A percentile compares a stretch with the other conserved stretches of the same genome.
Conservation (phyloP, 2,888 invertebrate species). For the Lissonota sp. region DNA sequence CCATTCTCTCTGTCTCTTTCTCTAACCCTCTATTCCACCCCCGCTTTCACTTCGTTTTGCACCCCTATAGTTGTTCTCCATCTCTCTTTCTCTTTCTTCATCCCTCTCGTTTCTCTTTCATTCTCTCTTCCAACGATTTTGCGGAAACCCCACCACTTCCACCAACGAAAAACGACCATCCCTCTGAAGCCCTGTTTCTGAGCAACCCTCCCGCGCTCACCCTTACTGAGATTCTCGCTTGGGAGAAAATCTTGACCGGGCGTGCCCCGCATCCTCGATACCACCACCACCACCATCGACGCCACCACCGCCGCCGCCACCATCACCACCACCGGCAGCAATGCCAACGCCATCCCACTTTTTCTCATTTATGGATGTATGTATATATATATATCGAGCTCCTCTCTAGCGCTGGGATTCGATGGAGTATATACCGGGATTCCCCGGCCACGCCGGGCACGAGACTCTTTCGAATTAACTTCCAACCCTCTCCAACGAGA, state of each 20-base stretch:
- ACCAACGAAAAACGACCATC: slow-evolving; percentile 49
- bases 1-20: slow-evolving; percentile 41
- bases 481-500: slow-evolving; percentile 35
- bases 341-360: slow-evolving; percentile 4
- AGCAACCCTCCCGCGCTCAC: slow-evolving; percentile 56
- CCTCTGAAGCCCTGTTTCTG: slow-evolving; percentile 21
- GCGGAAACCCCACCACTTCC: slow-evolving; percentile 57
- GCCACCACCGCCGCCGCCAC: slow-evolving; percentile 45
- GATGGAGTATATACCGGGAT: slow-evolving; percentile 57
- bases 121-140: slow-evolving; percentile 65
- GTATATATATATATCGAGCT: slow-evolving; percentile 23
- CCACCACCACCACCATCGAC: slow-evolving; percentile 68
- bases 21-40: slow-evolving; percentile 4
- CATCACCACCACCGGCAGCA: slow-evolving; percentile 52
- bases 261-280: slow-evolving; percentile 83
- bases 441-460: slow-evolving; percentile 7
- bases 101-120: slow-evolving; percentile 23
- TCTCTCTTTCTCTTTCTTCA: slow-evolving; percentile 11
- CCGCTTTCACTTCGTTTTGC: slow-evolving; percentile 1
- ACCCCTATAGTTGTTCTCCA: slow-evolving; percentile 5
- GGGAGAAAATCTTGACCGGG: slow-evolving; percentile 84
- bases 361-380: slow-evolving; percentile 28
- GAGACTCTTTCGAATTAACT: slow-evolving; percentile 55
- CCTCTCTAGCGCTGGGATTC: slow-evolving; percentile 60
- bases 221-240: slow-evolving; percentile 83